These are phyloP conservation scores for Hetaerina titia DNA, from an alignment of 2,888 invertebrate genomes.

Conservation along the genomic window DNA sequence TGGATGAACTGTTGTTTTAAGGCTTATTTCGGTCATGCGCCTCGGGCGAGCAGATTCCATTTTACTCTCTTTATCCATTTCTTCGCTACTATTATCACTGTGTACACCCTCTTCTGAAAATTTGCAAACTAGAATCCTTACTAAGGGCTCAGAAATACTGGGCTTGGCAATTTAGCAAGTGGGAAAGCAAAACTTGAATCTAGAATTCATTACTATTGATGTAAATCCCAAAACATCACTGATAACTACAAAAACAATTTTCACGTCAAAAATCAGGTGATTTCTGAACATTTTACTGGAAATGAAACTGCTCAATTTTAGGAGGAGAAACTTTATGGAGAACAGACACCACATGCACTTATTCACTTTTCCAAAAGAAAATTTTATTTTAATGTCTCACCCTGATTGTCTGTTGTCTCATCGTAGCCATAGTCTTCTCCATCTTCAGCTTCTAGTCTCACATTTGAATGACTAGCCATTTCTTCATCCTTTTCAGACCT, in stretches of 20 bases:
- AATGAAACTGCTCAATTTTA: constrained; percentile 55
- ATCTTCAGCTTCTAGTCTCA: constrained; percentile 81
- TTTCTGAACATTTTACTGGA: constrained; percentile 18
- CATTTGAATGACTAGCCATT: constrained; percentile 85
- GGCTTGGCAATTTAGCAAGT: constrained; percentile 51
- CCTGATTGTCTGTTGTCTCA: constrained; percentile 78
- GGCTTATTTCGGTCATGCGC: constrained; percentile 91
- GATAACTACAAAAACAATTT: not conserved
- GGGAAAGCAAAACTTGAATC: constrained; percentile 34
- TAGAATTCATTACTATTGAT: not conserved
- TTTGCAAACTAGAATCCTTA: constrained; percentile 68
- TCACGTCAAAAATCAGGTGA: not conserved
- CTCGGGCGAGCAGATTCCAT: constrained; percentile 87
- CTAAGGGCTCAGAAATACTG: constrained; percentile 55
- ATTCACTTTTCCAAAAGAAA: not conserved
- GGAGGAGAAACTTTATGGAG: constrained; percentile 11
- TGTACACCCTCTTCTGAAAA: constrained; percentile 78
- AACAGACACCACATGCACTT: not conserved
- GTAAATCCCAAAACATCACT: constrained; percentile 20
- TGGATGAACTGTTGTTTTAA: constrained; percentile 91
- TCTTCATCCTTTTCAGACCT: constrained; percentile 87
- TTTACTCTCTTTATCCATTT: constrained; percentile 76
- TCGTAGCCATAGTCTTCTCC: constrained; percentile 82
- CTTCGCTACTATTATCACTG: constrained; percentile 76
- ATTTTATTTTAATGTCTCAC: constrained; percentile 71